Evolutionary conservation across 2,113 vertebrate genomes (phyloP), one percentile per base, ranked within the genome.

Genomic region (Myocastor coypus): DNA sequence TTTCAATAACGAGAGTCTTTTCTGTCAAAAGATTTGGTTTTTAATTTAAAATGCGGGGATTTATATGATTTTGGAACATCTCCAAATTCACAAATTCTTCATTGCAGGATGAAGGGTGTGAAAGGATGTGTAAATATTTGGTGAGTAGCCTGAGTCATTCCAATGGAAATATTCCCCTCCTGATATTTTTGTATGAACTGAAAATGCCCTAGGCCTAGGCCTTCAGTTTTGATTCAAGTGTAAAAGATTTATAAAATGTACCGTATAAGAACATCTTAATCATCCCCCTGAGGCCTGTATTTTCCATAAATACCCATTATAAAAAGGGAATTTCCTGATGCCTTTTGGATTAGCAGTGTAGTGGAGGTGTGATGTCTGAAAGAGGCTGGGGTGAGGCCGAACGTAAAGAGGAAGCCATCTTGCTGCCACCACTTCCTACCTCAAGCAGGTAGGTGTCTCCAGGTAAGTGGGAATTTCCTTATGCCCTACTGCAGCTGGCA

Each of bases 91-190:
- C 92, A 97, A 97, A 97, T 97, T 97, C 95, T 96, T 97, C 95
- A 93, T 88, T 96, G 32, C 94, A 91, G 81, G 92, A 66, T 94
- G 93, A 96, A 96, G 95, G 97, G 83, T 42, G 95, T 97, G 96
- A 97, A 98, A 96, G 95, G 94, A 97, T 93, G 94, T 98, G 91
- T 96, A 97, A 98, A 97, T 97, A 98, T 97, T 97, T 97, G 92
- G 83, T 94, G 91, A 97, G 88, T 50, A 90, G 94, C 68, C 52
- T 95, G 91, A 95, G 81, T 96, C 92, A 94, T 95, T 97, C 96
- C 95, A 97, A 69, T 90, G 83, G 94, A 98, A 98, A 97, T 96
- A 88, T 89, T 94, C 63, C 46, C 42, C 89, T 95, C 92, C 83
- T 83, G 95, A 55, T 88, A 92, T 90, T 97, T 96, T 97, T 94